phyloP scores from a whole-genome alignment of 2,797 vertebrate genomes.

The Chiloscyllium punctatum region DNA sequence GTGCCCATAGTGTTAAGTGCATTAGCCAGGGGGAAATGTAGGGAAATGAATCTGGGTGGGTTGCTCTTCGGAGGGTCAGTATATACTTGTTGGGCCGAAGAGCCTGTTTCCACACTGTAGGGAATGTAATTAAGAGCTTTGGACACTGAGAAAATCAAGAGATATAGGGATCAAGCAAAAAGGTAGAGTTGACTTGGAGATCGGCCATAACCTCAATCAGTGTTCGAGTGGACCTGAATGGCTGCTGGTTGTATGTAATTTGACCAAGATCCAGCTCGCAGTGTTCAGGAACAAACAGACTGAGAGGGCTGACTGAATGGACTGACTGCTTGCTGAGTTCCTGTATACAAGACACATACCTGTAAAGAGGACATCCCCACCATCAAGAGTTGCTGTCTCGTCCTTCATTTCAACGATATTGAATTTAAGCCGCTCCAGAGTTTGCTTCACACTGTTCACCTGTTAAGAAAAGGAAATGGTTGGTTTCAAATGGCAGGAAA shows the following conservation, averaged over 20 bases:
- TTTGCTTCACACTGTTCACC: constrained; percentile 75
- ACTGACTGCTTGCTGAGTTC: neutral
- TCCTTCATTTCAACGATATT: constrained; percentile 91
- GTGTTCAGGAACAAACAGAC: neutral
- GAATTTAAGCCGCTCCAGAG: constrained; percentile 73
- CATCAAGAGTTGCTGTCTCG: constrained; percentile 84
- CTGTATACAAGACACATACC: constrained; percentile 57
- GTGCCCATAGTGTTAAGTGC: too few relatives aligned
- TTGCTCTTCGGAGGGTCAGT: too few relatives aligned
- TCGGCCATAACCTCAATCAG: neutral
- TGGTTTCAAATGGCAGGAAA: neutral
- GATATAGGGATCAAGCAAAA: neutral
- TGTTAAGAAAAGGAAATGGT: constrained; percentile 53
- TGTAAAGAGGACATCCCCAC: constrained; percentile 95
- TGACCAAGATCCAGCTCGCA: neutral
- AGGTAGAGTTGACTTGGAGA: neutral
- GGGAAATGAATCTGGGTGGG: too few relatives aligned
- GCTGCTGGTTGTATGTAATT: neutral
- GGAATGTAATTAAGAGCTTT: too few relatives aligned
- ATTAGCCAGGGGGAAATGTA: too few relatives aligned
- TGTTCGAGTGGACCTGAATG: neutral
- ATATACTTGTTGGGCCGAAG: too few relatives aligned
- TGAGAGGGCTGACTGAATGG: neutral
- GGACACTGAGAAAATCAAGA: neutral
- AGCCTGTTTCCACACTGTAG: too few relatives aligned